Base-by-base conservation (phyloP, 2,888 invertebrate species). In the Lycaena phlaeas region DNA sequence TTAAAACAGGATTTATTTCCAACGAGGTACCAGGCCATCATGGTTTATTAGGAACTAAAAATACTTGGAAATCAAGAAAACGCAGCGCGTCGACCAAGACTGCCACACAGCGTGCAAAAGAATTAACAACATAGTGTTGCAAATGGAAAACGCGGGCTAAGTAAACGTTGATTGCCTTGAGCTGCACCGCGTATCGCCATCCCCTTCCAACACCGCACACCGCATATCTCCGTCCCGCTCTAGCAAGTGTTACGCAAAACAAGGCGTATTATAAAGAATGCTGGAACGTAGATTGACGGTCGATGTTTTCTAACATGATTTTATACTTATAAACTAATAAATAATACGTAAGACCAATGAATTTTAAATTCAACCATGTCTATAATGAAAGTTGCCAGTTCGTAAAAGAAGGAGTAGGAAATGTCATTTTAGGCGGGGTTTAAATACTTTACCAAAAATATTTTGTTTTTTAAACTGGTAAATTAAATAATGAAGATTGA, bases 131-230 rank as follows among this genome's bases (percentile, higher is more conserved):
- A 58, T 64, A 45, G 68, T 61, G 54, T 54, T 44, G 53, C 50
- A 53, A 56, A 51, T 72, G 75, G 74, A 77, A 78, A 72, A 65
- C 72, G 61, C 56, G 58, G 52, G 42, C 43, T 49, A 59, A 68
- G 77, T 74, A 78, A 79, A 78, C 81, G 81, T 81, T 66, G 81
- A 64, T 82, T 73, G 62, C 81, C 81, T 82, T 82, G 81, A 81
- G 64, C 60, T 59, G 54, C 63, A 61, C 59, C 57, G 57, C 52
- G 46, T 53, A 49, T 43, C 38, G 27, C 46, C 56, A 59, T 40
- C 50, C 73, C 61, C 30, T 29, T 34, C 63, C 14, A 29, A 38
- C 14, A 15, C 12, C 12, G 18, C 12, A 1, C 12, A 27, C 31
- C 10, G 5, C 9, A 39, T 67, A 63, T 58, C 25, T 38, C 50